Conservation (phyloP, 2,888 invertebrate species). For the Drosophila sordidula region DNA sequence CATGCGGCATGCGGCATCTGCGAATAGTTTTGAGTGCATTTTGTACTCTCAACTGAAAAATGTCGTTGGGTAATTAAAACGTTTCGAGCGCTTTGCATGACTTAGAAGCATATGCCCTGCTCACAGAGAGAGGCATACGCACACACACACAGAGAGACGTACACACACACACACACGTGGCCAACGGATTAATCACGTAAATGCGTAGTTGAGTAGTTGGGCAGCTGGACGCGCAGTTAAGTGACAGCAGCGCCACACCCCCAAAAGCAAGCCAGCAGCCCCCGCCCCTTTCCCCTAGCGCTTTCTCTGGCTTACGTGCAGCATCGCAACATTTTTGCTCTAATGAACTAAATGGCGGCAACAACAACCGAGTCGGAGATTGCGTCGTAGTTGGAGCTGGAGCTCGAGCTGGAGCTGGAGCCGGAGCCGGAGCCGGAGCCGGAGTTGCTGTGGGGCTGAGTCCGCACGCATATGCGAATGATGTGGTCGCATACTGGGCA, state of each 20-base stretch:
- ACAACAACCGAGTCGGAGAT: constrained; percentile 29
- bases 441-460: constrained; percentile 16
- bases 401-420: constrained; percentile 25
- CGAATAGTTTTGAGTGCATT: constrained; percentile 45
- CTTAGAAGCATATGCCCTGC: constrained; percentile 65
- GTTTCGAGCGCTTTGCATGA: constrained; percentile 73
- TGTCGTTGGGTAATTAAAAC: constrained; percentile 65
- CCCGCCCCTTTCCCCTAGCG: not conserved
- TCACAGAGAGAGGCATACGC: not conserved
- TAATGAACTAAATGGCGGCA: constrained; percentile 78
- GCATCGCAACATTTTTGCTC: constrained; percentile 73
- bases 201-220: constrained; percentile 66
- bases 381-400: constrained; percentile 21
- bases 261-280: constrained; percentile 2
- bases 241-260: constrained; percentile 37
- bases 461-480: constrained; percentile 63
- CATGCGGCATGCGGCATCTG: constrained; percentile 14
- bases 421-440: constrained; percentile 3
- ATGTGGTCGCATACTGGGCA: constrained; percentile 21
- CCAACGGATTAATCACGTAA: constrained; percentile 80
- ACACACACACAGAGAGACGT: not conserved
- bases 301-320: constrained; percentile 53
- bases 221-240: constrained; percentile 31
- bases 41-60: constrained; percentile 43
- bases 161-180: constrained; percentile 62